phyloP scores from a whole-genome alignment of 2,113 vertebrate genomes.

The Hemibates koningsi region DNA sequence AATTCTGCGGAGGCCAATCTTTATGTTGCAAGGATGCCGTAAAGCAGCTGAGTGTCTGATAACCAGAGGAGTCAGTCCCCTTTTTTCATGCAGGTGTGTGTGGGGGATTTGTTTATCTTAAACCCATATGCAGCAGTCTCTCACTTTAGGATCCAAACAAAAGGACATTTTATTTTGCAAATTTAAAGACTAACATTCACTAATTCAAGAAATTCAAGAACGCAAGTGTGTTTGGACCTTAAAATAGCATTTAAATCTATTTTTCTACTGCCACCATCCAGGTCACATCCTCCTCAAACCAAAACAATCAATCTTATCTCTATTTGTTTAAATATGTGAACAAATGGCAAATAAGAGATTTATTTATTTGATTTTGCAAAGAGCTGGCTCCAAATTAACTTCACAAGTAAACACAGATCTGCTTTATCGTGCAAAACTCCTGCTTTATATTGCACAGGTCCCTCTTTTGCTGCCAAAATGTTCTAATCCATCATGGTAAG shows the following conservation, averaged over 20 bases:
- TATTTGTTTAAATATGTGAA: neutral
- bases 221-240: neutral
- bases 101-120: neutral
- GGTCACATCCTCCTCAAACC: neutral
- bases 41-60: neutral
- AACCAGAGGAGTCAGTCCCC: neutral
- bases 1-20: neutral
- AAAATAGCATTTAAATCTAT: neutral
- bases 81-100: neutral
- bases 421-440: neutral
- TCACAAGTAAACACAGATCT: neutral
- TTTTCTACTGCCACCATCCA: neutral
- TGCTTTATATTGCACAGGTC: neutral
- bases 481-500: neutral
- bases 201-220: neutral
- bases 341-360: neutral
- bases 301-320: neutral
- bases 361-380: neutral
- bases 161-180: neutral
- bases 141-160: neutral
- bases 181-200: neutral
- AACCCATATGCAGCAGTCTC: neutral
- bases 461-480: neutral
- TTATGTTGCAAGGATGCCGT: neutral
- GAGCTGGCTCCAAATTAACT: neutral